These are phyloP conservation scores for Pristiophorus japonicus DNA, from an alignment of 2,113 vertebrate genomes.

Conservation along the genomic window DNA sequence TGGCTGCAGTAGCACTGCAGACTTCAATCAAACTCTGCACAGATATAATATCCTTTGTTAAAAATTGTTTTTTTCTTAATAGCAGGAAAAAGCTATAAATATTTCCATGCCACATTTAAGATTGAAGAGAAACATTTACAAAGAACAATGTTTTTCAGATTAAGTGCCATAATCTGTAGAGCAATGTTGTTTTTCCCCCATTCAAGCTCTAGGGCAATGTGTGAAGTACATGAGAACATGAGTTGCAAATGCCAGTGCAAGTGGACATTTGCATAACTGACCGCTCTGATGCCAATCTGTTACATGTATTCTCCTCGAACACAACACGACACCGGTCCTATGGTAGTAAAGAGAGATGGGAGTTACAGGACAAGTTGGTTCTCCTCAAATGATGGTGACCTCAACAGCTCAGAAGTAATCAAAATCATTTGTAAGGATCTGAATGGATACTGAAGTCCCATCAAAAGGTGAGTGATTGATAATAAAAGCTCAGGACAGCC, in stretches of 20 bases:
- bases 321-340: not conserved
- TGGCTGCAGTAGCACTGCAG: not conserved
- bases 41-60: not conserved
- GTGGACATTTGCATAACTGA: not conserved
- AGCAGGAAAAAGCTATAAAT: not conserved
- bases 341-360: not conserved
- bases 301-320: not conserved
- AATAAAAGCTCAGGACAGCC: constrained; percentile 18
- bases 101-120: not conserved
- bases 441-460: not conserved
- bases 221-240: not conserved
- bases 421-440: not conserved
- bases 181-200: not conserved
- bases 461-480: not conserved
- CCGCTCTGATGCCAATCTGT: not conserved
- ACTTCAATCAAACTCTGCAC: not conserved
- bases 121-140: not conserved
- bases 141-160: not conserved
- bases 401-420: not conserved
- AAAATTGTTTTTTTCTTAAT: too few species aligned
- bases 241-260: not conserved
- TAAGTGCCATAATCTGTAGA: not conserved
- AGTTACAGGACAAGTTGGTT: not conserved
- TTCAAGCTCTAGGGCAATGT: not conserved
- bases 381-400: not conserved